Evolutionary conservation across 2,113 vertebrate species (phyloP).

Genomic region (Chrysochloris asiatica): DNA sequence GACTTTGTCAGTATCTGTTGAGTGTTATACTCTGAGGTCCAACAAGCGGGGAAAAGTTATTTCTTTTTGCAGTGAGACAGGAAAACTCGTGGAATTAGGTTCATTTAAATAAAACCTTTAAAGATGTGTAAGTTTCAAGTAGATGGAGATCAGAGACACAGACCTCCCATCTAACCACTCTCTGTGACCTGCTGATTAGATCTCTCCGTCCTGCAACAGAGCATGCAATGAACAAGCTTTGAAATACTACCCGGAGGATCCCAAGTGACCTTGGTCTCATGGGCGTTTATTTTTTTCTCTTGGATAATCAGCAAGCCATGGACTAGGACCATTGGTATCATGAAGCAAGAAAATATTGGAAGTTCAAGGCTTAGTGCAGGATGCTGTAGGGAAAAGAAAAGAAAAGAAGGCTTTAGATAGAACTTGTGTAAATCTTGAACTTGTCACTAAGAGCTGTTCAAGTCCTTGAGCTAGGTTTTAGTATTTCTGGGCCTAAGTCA

Average conservation of each 20-base stretch:
- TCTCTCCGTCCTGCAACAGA: neutral
- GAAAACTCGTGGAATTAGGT: neutral
- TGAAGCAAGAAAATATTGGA: neutral
- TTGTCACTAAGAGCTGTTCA: neutral
- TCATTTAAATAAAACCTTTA: neutral
- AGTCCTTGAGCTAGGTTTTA: neutral
- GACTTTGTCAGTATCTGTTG: neutral
- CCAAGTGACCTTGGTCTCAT: neutral
- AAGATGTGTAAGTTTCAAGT: neutral
- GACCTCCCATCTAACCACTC: too few relatives aligned
- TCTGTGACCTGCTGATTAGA: neutral
- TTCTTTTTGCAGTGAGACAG: neutral
- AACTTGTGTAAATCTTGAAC: too few relatives aligned
- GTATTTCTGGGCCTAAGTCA: neutral
- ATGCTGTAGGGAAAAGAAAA: neutral
- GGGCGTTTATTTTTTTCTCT: neutral
- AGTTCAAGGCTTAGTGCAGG: accelerated
- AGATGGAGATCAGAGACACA: neutral
- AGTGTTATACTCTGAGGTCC: accelerated
- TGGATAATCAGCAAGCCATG: neutral
- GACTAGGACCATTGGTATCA: neutral
- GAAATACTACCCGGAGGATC: neutral
- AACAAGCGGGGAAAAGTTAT: neutral
- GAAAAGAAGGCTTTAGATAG: neutral
- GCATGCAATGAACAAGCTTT: neutral